Evolutionary conservation across 2,888 invertebrate genomes (phyloP).

Genomic region (Lepidochrysops patricia): DNA sequence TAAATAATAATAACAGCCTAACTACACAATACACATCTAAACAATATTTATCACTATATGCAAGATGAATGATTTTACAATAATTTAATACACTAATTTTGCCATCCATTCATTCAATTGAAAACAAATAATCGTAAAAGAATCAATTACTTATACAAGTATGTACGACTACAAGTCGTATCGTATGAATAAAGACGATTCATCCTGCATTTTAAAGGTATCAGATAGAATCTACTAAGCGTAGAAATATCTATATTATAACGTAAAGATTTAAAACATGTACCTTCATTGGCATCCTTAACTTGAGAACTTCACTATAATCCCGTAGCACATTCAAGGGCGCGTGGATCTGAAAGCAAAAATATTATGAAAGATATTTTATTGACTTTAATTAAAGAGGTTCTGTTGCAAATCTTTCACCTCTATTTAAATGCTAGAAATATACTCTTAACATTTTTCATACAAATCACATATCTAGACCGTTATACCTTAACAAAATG

Average conservation of each 20-base stretch:
- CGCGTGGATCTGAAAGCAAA: constrained; percentile 82
- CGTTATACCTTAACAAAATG: constrained; percentile 88
- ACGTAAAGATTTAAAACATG: background rate
- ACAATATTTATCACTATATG: background rate
- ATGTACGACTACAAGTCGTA: background rate
- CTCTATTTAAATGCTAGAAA: no score
- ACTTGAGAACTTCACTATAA: constrained; percentile 93
- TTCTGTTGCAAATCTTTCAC: no score
- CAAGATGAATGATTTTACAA: background rate
- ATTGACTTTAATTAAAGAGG: no score
- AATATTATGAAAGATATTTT: constrained; percentile 1
- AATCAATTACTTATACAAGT: no score
- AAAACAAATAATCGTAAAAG: no score
- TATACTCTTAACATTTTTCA: background rate
- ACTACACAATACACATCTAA: background rate
- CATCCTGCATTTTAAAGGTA: background rate
- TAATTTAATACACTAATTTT: no score
- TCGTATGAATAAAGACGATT: background rate
- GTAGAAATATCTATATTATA: background rate
- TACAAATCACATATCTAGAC: no score
- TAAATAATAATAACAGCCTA: background rate
- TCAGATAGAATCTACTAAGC: constrained; percentile 1
- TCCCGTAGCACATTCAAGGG: constrained; percentile 86
- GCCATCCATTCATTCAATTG: no score
- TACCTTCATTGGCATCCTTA: constrained; percentile 94